A percentile compares a stretch with the other conserved stretches of the same genome.
phyloP scores from a whole-genome alignment of 2,113 vertebrate species.

The Podocnemis expansa region DNA sequence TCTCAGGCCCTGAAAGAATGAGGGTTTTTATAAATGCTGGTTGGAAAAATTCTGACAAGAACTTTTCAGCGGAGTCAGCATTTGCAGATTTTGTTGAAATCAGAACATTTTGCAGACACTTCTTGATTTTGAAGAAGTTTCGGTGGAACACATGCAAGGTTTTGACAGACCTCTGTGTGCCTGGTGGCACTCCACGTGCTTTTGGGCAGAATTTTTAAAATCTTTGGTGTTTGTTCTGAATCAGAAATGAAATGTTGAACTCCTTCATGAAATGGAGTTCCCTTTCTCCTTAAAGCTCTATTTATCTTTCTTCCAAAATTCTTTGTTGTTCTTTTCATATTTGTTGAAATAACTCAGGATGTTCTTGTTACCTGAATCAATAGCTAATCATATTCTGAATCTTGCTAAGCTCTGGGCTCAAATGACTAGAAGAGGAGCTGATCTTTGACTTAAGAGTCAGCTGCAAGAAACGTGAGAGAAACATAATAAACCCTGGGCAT shows the following conservation, averaged over 20 bases:
- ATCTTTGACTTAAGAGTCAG: slow-evolving; percentile 14
- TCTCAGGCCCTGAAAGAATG: not conserved
- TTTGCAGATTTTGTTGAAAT: not conserved
- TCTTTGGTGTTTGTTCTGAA: accelerated
- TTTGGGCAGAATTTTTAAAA: not conserved
- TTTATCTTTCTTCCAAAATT: not conserved
- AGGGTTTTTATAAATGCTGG: not conserved
- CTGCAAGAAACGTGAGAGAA: not conserved
- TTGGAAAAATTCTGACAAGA: not conserved
- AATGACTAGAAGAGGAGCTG: not conserved
- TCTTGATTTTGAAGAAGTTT: not conserved
- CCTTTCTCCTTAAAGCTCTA: not conserved
- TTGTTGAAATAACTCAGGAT: not conserved
- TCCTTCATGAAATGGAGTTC: not conserved
- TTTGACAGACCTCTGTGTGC: not conserved
- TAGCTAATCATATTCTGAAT: not conserved
- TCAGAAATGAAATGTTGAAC: not conserved
- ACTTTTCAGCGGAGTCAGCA: not conserved
- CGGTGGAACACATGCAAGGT: not conserved
- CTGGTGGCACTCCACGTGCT: not conserved
- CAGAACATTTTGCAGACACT: accelerated
- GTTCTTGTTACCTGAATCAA: not conserved
- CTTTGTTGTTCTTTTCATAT: not conserved
- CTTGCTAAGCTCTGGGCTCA: not conserved
- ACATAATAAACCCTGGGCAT: not conserved